phyloP scores from a whole-genome alignment of 2,113 vertebrate genomes.

The Potamarius usumacintae region DNA sequence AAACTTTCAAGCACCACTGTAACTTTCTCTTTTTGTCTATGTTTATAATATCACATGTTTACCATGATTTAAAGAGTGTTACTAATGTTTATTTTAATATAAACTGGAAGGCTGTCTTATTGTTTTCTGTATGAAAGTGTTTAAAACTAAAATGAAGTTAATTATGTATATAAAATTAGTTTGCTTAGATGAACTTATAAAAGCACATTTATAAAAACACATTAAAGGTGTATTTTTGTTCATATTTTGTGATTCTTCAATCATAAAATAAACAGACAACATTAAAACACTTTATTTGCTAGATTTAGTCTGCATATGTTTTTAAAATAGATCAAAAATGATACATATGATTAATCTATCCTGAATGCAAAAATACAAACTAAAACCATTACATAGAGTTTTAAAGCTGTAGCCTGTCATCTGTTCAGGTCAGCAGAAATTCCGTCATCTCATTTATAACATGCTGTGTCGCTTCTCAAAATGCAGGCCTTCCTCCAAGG shows the following conservation, averaged over 20 bases:
- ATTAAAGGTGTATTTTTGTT: background rate
- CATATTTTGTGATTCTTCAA: background rate
- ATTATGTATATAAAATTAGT: background rate
- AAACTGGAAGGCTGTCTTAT: background rate
- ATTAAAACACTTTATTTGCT: conserved; percentile 8
- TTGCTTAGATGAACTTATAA: background rate
- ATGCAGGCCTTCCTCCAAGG: conserved; percentile 64
- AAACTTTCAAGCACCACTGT: too few relatives aligned
- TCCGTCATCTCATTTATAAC: background rate
- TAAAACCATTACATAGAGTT: background rate
- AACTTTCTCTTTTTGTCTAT: background rate
- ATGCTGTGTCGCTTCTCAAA: conserved; percentile 45
- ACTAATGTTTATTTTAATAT: background rate
- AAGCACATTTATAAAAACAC: background rate
- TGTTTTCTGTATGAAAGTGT: background rate
- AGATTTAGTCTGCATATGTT: background rate
- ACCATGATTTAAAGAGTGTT: background rate
- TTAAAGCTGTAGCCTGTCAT: background rate
- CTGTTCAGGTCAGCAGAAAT: background rate
- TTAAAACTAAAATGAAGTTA: background rate
- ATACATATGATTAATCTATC: background rate
- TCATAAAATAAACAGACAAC: background rate
- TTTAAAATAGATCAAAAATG: background rate
- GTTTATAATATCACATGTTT: background rate
- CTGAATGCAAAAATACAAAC: background rate